Percentiles rank a stretch among this genome's conserved stretches.
Conservation (phyloP, 2,888 invertebrate species). For the Amiota mariae region DNA sequence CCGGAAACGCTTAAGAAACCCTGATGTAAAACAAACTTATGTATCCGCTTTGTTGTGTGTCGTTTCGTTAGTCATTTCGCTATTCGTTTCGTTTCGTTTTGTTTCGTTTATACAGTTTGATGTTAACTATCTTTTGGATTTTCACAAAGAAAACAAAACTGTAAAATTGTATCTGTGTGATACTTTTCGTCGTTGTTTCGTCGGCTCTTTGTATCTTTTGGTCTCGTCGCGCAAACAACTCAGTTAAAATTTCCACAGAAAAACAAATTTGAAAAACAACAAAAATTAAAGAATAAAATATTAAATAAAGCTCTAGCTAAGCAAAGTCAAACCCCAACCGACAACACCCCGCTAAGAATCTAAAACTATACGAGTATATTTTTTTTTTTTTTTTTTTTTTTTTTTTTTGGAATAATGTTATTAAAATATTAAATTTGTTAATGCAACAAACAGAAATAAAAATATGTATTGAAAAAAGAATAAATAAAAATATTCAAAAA, state of each 20-base stretch:
- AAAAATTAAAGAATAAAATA: constrained; percentile 39
- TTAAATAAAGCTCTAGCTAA: constrained; percentile 15
- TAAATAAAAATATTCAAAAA: too few relatives aligned
- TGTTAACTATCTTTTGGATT: too few relatives aligned
- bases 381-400: not conserved
- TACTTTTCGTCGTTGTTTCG: too few relatives aligned
- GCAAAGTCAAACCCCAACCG: constrained; percentile 28
- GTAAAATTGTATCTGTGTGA: too few relatives aligned
- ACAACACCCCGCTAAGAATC: not conserved
- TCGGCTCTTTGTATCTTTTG: constrained; percentile 32
- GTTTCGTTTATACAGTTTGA: not conserved
- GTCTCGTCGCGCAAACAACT: constrained; percentile 64
- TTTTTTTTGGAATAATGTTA: not conserved
- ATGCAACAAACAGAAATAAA: too few relatives aligned
- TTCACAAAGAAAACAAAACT: too few relatives aligned
- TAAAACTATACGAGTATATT: not conserved
- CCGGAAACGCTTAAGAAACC: too few relatives aligned
- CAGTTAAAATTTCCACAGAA: constrained; percentile 36
- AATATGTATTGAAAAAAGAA: too few relatives aligned
- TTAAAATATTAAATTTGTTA: too few relatives aligned
- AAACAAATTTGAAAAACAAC: constrained; percentile 28
- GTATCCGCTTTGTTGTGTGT: not conserved
- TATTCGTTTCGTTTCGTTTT: not conserved
- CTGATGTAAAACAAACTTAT: too few relatives aligned
- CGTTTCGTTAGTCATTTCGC: not conserved